Evolutionary conservation across 2,113 vertebrate genomes (phyloP).

Genomic region (Ophiodon elongatus): DNA sequence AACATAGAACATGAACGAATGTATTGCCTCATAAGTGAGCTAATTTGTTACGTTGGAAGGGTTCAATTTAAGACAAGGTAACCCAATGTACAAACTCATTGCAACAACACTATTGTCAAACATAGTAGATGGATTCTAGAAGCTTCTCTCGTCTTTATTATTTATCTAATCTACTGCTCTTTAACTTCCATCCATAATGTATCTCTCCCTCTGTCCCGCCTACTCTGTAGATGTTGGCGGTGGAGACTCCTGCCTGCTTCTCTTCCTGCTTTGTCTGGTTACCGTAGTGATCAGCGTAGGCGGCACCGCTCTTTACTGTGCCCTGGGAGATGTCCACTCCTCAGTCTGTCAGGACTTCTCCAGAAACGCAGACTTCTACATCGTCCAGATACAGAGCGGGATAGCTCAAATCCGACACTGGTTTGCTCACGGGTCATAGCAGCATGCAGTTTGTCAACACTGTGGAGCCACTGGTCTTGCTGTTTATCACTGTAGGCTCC

Average conservation of each 20-base stretch:
- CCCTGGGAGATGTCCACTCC: slow-evolving; percentile 92
- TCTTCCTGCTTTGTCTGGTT: slow-evolving; percentile 93
- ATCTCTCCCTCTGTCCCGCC: neutral
- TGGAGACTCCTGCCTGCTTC: slow-evolving; percentile 93
- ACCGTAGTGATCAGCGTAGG: slow-evolving; percentile 97
- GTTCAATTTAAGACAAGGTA: neutral
- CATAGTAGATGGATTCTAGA: neutral
- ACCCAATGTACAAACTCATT: neutral
- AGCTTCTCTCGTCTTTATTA: neutral
- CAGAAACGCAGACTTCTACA: slow-evolving; percentile 94
- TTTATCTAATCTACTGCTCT: neutral
- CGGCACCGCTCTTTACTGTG: slow-evolving; percentile 96
- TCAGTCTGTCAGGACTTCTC: slow-evolving; percentile 95
- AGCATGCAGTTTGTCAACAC: slow-evolving; percentile 14
- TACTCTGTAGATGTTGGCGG: slow-evolving; percentile 89
- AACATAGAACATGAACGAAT: neutral
- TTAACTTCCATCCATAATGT: neutral
- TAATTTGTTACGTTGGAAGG: neutral
- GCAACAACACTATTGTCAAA: slow-evolving; percentile 4
- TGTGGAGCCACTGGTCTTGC: neutral
- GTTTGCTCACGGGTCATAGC: slow-evolving; percentile 87
- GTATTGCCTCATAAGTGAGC: neutral
- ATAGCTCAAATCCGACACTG: slow-evolving; percentile 90
- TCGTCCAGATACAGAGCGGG: slow-evolving; percentile 88
- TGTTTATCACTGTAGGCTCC: slow-evolving; percentile 7